A percentile compares a stretch with the other conserved stretches of the same genome.
Conservation (phyloP, 1,140 invertebrate species). For the Metopolophium dirhodum region DNA sequence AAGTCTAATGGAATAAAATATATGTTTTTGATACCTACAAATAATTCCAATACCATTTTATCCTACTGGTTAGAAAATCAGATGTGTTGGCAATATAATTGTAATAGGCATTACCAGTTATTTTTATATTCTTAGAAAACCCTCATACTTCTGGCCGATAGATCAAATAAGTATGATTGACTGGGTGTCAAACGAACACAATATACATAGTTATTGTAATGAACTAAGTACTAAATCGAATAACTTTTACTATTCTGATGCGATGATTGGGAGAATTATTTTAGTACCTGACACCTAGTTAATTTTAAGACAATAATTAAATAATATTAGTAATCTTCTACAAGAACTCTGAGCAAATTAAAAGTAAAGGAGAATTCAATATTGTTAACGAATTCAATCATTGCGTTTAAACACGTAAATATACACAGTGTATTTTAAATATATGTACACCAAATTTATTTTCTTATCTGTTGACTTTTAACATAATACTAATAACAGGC, state of each 20-base stretch:
- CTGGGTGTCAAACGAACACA: neutral
- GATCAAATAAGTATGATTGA: neutral
- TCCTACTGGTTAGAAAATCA: too few species aligned
- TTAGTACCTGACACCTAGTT: neutral
- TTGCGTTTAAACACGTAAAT: neutral
- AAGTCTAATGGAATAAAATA: too few species aligned
- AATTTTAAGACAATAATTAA: neutral
- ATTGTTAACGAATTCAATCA: neutral
- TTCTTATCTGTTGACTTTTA: conserved; percentile 30
- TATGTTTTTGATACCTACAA: too few species aligned
- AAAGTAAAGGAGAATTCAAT: neutral
- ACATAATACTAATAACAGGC: conserved; percentile 38
- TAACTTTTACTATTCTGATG: neutral
- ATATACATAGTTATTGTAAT: neutral
- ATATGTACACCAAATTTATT: conserved; percentile 34
- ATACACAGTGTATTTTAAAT: neutral
- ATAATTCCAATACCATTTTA: too few species aligned
- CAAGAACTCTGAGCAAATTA: neutral
- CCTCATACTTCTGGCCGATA: neutral
- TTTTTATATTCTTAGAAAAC: neutral
- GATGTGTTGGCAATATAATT: too few species aligned
- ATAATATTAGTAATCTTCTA: neutral
- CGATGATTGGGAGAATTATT: neutral
- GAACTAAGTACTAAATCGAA: neutral
- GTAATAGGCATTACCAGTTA: neutral